Percentiles rank a stretch among this genome's conserved stretches.
These are phyloP conservation scores for Bilobella aurantiaca DNA, from an alignment of 1,140 invertebrate genomes.

Conservation along the genomic window DNA sequence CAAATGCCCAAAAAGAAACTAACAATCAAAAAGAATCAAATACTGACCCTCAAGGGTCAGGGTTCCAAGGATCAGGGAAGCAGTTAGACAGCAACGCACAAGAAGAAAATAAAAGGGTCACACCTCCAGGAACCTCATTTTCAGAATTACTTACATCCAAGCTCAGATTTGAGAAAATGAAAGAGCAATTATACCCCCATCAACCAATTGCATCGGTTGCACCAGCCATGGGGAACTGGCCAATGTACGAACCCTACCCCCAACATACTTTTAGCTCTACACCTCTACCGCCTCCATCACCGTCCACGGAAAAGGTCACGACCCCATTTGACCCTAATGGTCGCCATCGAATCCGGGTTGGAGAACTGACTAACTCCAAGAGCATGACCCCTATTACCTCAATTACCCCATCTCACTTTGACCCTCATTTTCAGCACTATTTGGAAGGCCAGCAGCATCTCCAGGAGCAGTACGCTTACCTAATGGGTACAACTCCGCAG, in stretches of 20 bases:
- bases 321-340: slow-evolving; percentile 21
- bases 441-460: neutral
- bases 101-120: neutral
- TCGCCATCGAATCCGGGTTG: slow-evolving; percentile 28
- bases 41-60: neutral
- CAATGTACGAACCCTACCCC: neutral
- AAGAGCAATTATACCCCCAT: slow-evolving; percentile 25
- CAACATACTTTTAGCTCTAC: neutral
- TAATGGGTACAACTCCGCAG: slow-evolving; percentile 1
- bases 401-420: slow-evolving; percentile 10
- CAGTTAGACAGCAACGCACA: neutral
- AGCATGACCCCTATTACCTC: slow-evolving; percentile 14
- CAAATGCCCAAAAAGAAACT: neutral
- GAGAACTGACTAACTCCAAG: slow-evolving; percentile 26
- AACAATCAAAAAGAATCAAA: neutral
- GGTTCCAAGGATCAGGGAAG: neutral
- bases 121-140: slow-evolving; percentile 13
- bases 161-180: slow-evolving; percentile 30
- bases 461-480: neutral
- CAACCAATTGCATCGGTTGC: neutral
- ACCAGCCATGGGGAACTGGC: neutral
- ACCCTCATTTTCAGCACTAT: neutral
- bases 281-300: neutral
- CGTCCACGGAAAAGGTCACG: neutral
- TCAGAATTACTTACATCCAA: slow-evolving; percentile 26